Conservation (phyloP, 2,113 vertebrate species). For the Rhabdomys dilectus region DNA sequence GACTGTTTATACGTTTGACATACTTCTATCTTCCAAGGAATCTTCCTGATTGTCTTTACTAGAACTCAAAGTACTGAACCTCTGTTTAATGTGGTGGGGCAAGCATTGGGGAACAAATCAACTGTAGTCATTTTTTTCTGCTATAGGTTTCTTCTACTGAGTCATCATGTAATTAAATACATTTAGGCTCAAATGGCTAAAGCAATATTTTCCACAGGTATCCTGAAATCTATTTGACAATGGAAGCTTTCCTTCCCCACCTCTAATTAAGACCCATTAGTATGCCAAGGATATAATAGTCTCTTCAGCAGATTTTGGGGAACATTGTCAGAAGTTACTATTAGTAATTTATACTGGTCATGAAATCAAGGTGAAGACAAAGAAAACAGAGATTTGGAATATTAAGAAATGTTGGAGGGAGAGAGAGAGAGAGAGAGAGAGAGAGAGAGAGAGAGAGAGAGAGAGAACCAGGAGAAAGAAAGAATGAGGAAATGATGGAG, state of each 20-base stretch:
- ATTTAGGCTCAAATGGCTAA: background rate
- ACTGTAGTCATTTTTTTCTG: background rate
- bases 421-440: background rate
- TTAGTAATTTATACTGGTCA: background rate
- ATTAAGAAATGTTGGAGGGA: background rate
- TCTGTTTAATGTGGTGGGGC: background rate
- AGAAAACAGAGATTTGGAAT: background rate
- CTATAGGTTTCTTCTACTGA: background rate
- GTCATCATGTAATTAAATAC: background rate
- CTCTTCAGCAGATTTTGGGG: conserved; percentile 3
- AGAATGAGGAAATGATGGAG: background rate
- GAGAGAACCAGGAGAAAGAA: background rate
- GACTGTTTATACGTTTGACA: background rate
- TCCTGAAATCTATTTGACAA: conserved; percentile 33
- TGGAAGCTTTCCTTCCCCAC: background rate
- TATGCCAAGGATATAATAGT: background rate
- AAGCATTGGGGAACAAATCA: background rate
- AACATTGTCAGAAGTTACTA: background rate
- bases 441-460: no score
- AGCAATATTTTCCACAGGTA: background rate
- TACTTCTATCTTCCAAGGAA: background rate
- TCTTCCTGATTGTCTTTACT: background rate
- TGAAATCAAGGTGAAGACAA: conserved; percentile 44
- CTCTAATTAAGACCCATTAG: background rate
- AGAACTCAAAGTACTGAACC: background rate